phyloP scores from a whole-genome alignment of 2,888 invertebrate genomes.

The Scaptomyza flava region DNA sequence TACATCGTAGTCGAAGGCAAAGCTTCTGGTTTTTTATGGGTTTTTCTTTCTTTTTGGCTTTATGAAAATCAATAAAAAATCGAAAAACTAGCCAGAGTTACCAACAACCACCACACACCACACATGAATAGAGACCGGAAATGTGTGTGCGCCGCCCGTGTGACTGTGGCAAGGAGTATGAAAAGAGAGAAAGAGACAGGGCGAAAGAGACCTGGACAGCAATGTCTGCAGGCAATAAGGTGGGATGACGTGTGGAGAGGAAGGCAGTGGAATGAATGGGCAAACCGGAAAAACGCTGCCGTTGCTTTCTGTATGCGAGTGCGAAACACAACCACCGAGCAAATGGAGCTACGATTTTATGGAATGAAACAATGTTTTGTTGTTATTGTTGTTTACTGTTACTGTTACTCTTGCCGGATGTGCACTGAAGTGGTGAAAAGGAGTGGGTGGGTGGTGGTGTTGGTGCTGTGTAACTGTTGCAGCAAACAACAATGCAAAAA shows the following conservation, averaged over 20 bases:
- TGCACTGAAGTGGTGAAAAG: constrained; percentile 49
- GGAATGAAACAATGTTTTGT: constrained; percentile 72
- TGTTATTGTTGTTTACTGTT: constrained; percentile 35
- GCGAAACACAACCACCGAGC: constrained; percentile 64
- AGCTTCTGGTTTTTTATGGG: background rate
- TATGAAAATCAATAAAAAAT: constrained; percentile 78
- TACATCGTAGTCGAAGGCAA: background rate
- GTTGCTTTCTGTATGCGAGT: constrained; percentile 36
- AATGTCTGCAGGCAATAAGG: constrained; percentile 8
- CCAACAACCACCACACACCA: constrained; percentile 50
- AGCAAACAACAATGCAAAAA: constrained; percentile 56
- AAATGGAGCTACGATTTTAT: constrained; percentile 57
- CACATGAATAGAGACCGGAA: constrained; percentile 51
- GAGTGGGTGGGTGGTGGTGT: background rate
- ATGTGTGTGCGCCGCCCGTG: constrained; percentile 49
- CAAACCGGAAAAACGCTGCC: constrained; percentile 64
- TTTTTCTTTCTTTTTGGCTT: constrained; percentile 32
- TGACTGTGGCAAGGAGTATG: constrained; percentile 46
- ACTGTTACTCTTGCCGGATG: constrained; percentile 62
- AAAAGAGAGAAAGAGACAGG: background rate
- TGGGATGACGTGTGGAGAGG: background rate
- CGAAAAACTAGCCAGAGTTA: constrained; percentile 67
- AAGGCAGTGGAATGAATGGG: constrained; percentile 46
- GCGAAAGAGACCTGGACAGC: constrained; percentile 23
- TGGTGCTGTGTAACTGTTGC: constrained; percentile 18